These are phyloP conservation scores for Mastomys coucha DNA, from an alignment of 2,113 vertebrate species.

Conservation along the genomic window DNA sequence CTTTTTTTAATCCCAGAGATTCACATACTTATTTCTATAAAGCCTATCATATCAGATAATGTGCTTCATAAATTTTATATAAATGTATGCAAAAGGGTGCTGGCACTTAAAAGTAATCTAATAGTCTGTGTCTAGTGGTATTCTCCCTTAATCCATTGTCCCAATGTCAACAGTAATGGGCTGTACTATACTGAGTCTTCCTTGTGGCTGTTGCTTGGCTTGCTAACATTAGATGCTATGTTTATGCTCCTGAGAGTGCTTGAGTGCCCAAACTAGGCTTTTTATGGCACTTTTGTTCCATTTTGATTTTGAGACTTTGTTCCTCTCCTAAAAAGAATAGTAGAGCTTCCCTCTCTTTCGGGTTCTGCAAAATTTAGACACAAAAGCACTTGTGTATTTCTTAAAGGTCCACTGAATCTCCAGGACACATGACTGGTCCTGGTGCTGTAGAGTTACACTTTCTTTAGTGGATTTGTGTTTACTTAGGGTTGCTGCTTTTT, in stretches of 20 bases:
- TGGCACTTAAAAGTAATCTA: background rate
- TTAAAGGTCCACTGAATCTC: background rate
- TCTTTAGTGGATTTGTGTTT: background rate
- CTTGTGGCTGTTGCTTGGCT: background rate
- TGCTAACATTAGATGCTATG: background rate
- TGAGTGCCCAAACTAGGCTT: background rate
- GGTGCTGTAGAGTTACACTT: background rate
- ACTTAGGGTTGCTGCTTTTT: conserved; percentile 21
- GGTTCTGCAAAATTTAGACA: conserved; percentile 5
- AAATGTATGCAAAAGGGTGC: background rate
- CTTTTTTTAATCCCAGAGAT: background rate
- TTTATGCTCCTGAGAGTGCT: background rate
- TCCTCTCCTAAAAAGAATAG: background rate
- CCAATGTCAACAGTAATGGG: background rate
- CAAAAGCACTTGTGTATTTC: background rate
- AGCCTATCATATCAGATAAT: background rate
- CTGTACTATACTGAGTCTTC: background rate
- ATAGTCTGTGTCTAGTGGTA: background rate
- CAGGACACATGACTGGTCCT: background rate
- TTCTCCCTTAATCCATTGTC: background rate
- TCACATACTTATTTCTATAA: background rate
- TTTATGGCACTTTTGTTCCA: background rate
- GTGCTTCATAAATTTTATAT: background rate
- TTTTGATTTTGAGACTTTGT: conserved; percentile 4
- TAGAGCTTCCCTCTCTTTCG: background rate